Percentiles rank a stretch among this genome's conserved stretches.
phyloP scores from a whole-genome alignment of 2,113 vertebrate genomes.

The Theropithecus gelada region DNA sequence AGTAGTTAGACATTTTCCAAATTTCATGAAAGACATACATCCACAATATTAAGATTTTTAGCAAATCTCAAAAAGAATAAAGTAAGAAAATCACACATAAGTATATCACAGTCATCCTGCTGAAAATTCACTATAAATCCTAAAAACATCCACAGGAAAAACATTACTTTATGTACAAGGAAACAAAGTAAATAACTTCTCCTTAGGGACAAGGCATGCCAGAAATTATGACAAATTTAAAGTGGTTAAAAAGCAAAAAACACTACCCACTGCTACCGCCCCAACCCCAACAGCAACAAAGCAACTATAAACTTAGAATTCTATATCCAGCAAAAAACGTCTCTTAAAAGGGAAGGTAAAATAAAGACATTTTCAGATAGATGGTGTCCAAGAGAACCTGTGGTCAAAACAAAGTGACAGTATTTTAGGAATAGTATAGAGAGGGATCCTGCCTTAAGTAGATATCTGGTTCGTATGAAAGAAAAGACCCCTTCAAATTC shows the following conservation, averaged over 20 bases:
- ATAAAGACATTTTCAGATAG: neutral
- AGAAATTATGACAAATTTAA: neutral
- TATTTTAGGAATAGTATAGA: neutral
- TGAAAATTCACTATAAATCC: neutral
- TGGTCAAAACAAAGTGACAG: neutral
- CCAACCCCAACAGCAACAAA: neutral
- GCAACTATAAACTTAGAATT: neutral
- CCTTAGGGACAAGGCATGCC: neutral
- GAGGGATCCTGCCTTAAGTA: neutral
- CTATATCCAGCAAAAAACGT: neutral
- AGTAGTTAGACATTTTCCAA: neutral
- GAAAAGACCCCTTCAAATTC: neutral
- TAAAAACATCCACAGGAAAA: neutral
- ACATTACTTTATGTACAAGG: neutral
- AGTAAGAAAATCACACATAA: neutral
- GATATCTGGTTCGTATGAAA: neutral
- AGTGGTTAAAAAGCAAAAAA: neutral
- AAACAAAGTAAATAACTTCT: neutral
- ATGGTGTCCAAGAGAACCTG: neutral
- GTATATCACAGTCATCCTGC: neutral
- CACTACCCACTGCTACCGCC: accelerated
- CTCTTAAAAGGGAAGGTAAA: neutral
- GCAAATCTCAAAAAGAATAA: neutral
- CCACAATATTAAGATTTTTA: neutral
- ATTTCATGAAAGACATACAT: neutral